These are phyloP conservation scores for Amphipoea oculea DNA, from an alignment of 2,888 invertebrate species.

Conservation along the genomic window DNA sequence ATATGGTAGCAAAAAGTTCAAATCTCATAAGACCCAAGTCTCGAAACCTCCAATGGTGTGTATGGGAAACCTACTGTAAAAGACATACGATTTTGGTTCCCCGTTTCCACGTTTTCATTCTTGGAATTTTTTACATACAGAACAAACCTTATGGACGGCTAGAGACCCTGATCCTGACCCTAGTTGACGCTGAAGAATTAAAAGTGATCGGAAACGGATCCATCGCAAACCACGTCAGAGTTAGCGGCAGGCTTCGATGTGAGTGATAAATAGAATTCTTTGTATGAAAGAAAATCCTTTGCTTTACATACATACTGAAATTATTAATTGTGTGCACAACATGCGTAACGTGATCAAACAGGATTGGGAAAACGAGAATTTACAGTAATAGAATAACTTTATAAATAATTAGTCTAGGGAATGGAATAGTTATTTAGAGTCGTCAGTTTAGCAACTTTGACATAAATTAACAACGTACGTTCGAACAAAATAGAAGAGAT, in stretches of 20 bases:
- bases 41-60: too few species aligned
- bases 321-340: too few species aligned
- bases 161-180: too few species aligned
- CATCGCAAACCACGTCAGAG: neutral
- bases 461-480: constrained; percentile 51
- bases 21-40: too few species aligned
- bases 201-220: neutral
- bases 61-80: too few species aligned
- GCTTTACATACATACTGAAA: neutral
- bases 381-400: neutral
- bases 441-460: constrained; percentile 45
- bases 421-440: constrained; percentile 51
- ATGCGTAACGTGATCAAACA: neutral
- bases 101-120: too few species aligned
- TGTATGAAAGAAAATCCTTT: neutral
- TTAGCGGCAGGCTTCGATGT: neutral
- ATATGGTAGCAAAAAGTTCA: too few species aligned
- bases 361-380: neutral
- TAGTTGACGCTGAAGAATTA: neutral
- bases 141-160: neutral
- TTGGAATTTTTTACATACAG: too few species aligned
- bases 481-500: constrained; percentile 44
- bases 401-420: constrained; percentile 25
- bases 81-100: too few species aligned
- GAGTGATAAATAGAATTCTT: neutral